phyloP scores from a whole-genome alignment of 2,113 vertebrate species.

The Amphiprion ocellaris region DNA sequence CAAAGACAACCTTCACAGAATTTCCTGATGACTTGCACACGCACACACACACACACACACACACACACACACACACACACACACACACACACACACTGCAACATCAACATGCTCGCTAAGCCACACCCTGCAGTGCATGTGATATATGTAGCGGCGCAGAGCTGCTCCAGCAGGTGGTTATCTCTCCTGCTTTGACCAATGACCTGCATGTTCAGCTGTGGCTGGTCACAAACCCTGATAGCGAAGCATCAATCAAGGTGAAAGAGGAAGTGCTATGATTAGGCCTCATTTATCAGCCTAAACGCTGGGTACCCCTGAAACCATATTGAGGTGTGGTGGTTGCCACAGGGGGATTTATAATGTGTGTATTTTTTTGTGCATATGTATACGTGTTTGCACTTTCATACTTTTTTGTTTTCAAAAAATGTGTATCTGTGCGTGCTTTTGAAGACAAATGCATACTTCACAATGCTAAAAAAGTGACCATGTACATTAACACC shows the following conservation, averaged over 20 bases:
- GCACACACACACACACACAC: not conserved
- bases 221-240: conserved; percentile 54
- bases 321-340: not conserved
- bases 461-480: too few relatives aligned
- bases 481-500: too few relatives aligned
- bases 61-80: too few relatives aligned
- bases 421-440: not conserved
- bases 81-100: too few relatives aligned
- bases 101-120: conserved; percentile 18
- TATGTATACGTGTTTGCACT: not conserved
- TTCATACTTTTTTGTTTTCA: not conserved
- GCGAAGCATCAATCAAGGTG: conserved; percentile 68
- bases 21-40: conserved; percentile 49
- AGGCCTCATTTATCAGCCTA: conserved; percentile 63
- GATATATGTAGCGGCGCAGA: conserved; percentile 32
- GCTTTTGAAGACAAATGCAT: too few relatives aligned
- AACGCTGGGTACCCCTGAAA: conserved; percentile 47
- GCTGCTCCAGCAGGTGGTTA: conserved; percentile 78
- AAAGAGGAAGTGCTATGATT: conserved; percentile 69
- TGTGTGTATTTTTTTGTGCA: not conserved
- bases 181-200: conserved; percentile 72
- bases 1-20: conserved; percentile 54
- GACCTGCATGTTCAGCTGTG: conserved; percentile 64
- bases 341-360: conserved; percentile 4
- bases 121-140: conserved; percentile 18